Evolutionary conservation across 2,797 vertebrate genomes (phyloP).

Genomic region (Lagorchestes hirsutus): DNA sequence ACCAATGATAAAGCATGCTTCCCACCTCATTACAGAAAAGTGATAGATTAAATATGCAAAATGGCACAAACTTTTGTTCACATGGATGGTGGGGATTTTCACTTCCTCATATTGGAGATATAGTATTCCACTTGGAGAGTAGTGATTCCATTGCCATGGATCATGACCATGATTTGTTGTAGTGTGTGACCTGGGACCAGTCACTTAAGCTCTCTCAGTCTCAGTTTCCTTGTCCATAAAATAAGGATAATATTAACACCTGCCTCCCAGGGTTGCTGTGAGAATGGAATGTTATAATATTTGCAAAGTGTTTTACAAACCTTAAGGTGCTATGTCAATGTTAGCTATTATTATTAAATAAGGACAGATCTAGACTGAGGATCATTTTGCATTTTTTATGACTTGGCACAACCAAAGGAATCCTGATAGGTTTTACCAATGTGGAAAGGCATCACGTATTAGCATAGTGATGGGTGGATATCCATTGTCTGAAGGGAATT

Average conservation of each 20-base stretch:
- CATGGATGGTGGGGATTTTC: background rate
- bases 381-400: background rate
- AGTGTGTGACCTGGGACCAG: background rate
- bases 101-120: background rate
- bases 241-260: background rate
- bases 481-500: background rate
- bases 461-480: background rate
- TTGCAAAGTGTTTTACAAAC: background rate
- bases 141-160: background rate
- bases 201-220: background rate
- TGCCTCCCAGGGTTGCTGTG: too few relatives aligned
- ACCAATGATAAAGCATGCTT: background rate
- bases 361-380: too few relatives aligned
- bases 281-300: background rate
- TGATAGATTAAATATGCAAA: background rate
- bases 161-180: background rate
- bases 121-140: background rate
- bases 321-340: background rate
- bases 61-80: background rate
- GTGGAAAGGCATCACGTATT: background rate
- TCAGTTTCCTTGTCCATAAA: background rate
- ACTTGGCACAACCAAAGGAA: background rate
- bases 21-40: background rate
- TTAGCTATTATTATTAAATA: too few relatives aligned
- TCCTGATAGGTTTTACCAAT: background rate